phyloP scores from a whole-genome alignment of 2,113 vertebrate species.

The Oryzias melastigma region DNA sequence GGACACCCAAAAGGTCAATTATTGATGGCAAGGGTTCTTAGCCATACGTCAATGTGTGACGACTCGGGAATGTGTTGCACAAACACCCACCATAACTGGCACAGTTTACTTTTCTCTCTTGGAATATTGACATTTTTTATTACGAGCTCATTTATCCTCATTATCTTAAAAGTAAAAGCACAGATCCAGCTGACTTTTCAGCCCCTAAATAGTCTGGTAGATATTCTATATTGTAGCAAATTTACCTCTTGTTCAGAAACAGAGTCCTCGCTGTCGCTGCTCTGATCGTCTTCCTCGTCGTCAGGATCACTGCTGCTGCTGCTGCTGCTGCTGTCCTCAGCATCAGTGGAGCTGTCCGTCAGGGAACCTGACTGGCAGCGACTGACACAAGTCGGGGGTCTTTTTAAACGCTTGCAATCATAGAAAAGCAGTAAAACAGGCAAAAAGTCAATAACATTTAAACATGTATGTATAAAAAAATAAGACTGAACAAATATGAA shows the following conservation, averaged over 20 bases:
- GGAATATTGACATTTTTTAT: too few species aligned
- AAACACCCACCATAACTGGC: too few species aligned
- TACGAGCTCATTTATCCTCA: too few species aligned
- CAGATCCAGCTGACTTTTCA: not conserved
- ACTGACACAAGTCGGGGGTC: slow-evolving; percentile 84
- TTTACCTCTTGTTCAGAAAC: slow-evolving; percentile 84
- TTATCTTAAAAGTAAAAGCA: too few species aligned
- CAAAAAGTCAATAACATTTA: not conserved
- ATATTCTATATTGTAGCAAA: not conserved
- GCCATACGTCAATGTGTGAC: too few species aligned
- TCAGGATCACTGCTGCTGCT: slow-evolving; percentile 84
- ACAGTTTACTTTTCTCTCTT: too few species aligned
- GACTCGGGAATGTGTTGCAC: too few species aligned
- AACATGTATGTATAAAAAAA: not conserved
- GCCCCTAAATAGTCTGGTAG: not conserved
- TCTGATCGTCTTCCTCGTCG: slow-evolving; percentile 86
- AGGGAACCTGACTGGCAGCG: slow-evolving; percentile 90
- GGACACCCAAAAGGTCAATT: too few species aligned
- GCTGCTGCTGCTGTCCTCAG: slow-evolving; percentile 59
- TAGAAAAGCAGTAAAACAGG: not conserved
- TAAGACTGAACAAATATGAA: slow-evolving; percentile 49
- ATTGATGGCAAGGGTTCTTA: too few species aligned
- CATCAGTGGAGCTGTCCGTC: slow-evolving; percentile 89
- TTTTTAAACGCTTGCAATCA: slow-evolving; percentile 83
- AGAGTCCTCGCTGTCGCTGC: slow-evolving; percentile 87